Conservation (phyloP, 2,888 invertebrate genomes). For the Antheraea assamensis region DNA sequence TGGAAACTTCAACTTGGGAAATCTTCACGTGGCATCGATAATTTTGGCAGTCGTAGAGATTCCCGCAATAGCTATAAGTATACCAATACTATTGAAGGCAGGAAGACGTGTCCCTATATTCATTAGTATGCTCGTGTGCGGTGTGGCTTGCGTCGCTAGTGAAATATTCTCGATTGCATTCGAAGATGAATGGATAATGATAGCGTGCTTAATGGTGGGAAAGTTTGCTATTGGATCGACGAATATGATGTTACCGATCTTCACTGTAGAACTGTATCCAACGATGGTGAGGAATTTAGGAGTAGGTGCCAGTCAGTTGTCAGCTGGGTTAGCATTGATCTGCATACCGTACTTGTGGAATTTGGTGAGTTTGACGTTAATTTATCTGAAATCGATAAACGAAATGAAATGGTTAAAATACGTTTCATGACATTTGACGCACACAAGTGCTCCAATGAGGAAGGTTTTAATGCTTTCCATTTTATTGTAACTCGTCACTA, state of each 20-base stretch:
- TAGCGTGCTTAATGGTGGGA: slow-evolving; percentile 89
- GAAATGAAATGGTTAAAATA: too few species aligned
- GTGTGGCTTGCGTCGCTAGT: slow-evolving; percentile 86
- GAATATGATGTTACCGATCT: slow-evolving; percentile 90
- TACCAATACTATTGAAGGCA: slow-evolving; percentile 87
- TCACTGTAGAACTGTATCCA: slow-evolving; percentile 88
- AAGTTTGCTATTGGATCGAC: slow-evolving; percentile 90
- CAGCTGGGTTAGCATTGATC: slow-evolving; percentile 89
- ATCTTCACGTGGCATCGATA: slow-evolving; percentile 88
- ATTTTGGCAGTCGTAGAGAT: slow-evolving; percentile 89
- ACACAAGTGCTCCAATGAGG: too few species aligned
- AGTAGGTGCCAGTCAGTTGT: slow-evolving; percentile 88
- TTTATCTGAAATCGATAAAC: not conserved
- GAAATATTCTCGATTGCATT: slow-evolving; percentile 78
- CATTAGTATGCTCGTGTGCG: slow-evolving; percentile 85
- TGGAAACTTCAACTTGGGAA: slow-evolving; percentile 87
- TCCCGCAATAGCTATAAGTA: slow-evolving; percentile 89
- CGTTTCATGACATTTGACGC: too few species aligned
- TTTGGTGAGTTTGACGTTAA: slow-evolving; percentile 79
- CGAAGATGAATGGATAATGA: slow-evolving; percentile 85
- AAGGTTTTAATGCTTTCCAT: too few species aligned
- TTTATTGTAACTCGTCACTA: too few species aligned
- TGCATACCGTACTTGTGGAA: slow-evolving; percentile 90
- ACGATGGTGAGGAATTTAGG: slow-evolving; percentile 87
- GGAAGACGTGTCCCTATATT: slow-evolving; percentile 88